phyloP scores from a whole-genome alignment of 2,113 vertebrate species.

The Corythornis vintsioides region DNA sequence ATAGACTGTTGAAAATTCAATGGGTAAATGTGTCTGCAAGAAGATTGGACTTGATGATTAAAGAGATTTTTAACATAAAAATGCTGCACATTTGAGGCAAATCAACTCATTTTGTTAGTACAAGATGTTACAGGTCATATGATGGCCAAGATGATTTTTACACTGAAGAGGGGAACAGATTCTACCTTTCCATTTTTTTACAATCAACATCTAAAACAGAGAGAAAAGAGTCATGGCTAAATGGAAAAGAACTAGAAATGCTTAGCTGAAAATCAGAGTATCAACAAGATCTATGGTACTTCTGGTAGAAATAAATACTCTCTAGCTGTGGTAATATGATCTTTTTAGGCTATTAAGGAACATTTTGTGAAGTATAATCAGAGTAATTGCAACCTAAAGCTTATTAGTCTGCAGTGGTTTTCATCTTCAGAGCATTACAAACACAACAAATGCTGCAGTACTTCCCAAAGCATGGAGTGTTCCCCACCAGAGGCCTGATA shows the following conservation, averaged over 20 bases:
- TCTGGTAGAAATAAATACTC: neutral
- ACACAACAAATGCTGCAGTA: neutral
- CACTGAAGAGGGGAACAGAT: neutral
- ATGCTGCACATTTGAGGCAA: neutral
- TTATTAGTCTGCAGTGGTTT: neutral
- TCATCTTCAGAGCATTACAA: constrained; percentile 30
- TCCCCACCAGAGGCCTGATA: neutral
- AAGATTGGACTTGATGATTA: neutral
- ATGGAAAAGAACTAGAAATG: neutral
- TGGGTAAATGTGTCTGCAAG: neutral
- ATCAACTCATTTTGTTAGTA: neutral
- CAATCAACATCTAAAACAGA: neutral
- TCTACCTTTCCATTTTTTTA: neutral
- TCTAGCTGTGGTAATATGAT: neutral
- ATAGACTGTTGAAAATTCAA: neutral
- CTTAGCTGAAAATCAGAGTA: neutral
- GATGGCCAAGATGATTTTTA: neutral
- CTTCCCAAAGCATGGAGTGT: neutral
- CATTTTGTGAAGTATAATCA: neutral
- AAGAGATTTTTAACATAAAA: neutral
- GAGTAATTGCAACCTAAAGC: neutral
- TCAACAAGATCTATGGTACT: neutral
- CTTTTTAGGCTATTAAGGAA: neutral
- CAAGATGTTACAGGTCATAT: neutral
- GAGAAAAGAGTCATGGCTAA: neutral